Evolutionary conservation across 2,888 invertebrate species (phyloP).

Genomic region (Eurytoma californica): DNA sequence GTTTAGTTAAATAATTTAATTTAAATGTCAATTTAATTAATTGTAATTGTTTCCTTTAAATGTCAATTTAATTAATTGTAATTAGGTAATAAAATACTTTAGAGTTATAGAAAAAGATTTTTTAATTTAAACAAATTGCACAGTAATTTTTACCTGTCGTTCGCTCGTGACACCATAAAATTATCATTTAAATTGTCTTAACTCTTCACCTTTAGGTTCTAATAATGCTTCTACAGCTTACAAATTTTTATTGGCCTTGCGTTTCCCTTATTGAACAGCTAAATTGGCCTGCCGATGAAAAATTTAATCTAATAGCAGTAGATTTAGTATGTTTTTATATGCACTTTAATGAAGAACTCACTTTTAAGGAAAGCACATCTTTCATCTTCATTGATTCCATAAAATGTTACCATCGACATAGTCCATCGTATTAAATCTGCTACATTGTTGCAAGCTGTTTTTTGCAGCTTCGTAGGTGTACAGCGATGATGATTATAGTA

Average conservation of each 20-base stretch:
- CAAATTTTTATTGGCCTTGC: constrained; percentile 79
- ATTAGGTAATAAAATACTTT: too few relatives aligned
- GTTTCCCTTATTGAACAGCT: constrained; percentile 83
- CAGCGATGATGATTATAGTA: constrained; percentile 80
- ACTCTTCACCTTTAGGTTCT: constrained; percentile 83
- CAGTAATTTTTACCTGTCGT: constrained; percentile 84
- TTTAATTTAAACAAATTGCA: too few relatives aligned
- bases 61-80: too few relatives aligned
- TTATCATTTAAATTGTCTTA: constrained; percentile 80
- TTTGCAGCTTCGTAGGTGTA: constrained; percentile 90
- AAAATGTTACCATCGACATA: constrained; percentile 89
- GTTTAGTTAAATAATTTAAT: too few relatives aligned
- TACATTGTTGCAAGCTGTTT: constrained; percentile 91
- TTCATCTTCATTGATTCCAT: constrained; percentile 89
- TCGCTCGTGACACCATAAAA: constrained; percentile 85
- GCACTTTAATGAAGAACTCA: constrained; percentile 61
- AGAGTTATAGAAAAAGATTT: too few relatives aligned
- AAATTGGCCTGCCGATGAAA: constrained; percentile 80
- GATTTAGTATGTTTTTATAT: background rate
- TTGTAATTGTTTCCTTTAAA: too few relatives aligned
- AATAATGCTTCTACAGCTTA: constrained; percentile 78
- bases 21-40: too few relatives aligned
- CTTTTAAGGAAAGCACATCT: constrained; percentile 89
- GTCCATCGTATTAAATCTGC: constrained; percentile 94
- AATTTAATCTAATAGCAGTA: background rate